Evolutionary conservation across 2,113 vertebrate species (phyloP), one percentile per base, ranked within the genome.

Genomic region (Aptenodytes patagonicus): DNA sequence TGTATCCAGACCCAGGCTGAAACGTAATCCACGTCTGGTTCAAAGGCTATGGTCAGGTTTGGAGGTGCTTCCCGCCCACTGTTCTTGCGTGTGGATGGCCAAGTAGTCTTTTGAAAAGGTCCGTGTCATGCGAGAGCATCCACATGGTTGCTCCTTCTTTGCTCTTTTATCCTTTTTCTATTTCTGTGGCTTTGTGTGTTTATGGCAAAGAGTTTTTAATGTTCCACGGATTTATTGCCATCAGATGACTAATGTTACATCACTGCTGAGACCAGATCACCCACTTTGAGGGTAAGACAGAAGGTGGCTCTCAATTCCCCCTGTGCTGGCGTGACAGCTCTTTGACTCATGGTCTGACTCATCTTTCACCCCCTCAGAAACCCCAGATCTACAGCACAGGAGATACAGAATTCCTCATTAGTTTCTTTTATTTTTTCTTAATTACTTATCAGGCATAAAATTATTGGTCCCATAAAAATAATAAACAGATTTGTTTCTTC

Each of bases 261-360:
- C 62, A 24, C 46, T 47, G 38, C 90, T 88, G 64, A 52, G 88
- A 89, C 64, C 49, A n/a, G 94, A 97, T 96, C 97, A 94, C 96
- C 91, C 97, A 97, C 92, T 84, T 75, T 13, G 92, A 96, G 89
- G 62, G 69, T 94, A 65, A 51, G 76, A 64, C 42, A 83, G 72
- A 95, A 91, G 65, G 81, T 95, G 81, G 65, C 49, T 93, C 90
- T 92, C 51, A 49, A 4, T 72, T 86, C 42, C 60, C 78, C 38
- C 55, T 32, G 44, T 1, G 4, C 79, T 0, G 0, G 14, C 4
- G 1, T 94, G 84, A 83, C 26, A 5, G 38, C 28, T 38, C 17
- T 65, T 94, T 96, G 94, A 95, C 69, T 97, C 95, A 97, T 42
- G 18, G 13, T 79, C 86, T 96, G 96, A 95, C 73, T 97, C 83